Conservation (phyloP, 2,888 invertebrate genomes). For the Spilosoma lubricipeda region DNA sequence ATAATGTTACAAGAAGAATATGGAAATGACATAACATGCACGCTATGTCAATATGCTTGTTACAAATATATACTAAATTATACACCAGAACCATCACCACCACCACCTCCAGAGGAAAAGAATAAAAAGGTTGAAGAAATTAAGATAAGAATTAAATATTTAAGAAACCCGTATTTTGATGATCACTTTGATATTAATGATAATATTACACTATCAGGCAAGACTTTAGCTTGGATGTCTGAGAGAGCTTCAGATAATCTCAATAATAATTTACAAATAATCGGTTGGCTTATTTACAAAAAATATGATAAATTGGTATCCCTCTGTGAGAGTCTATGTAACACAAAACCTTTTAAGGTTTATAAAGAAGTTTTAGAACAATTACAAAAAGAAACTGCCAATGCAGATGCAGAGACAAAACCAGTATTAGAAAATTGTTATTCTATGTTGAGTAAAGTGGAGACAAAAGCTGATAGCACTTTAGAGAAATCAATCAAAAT, state of each 20-base stretch:
- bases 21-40: slow-evolving; percentile 89
- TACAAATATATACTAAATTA: slow-evolving; percentile 87
- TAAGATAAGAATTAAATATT: slow-evolving; percentile 91
- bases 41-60: slow-evolving; percentile 91
- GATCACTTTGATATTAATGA: slow-evolving; percentile 95
- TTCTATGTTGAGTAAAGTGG: slow-evolving; percentile 55
- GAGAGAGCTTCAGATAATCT: slow-evolving; percentile 79
- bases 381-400: slow-evolving; percentile 59
- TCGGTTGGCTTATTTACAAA: slow-evolving; percentile 89
- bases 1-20: slow-evolving; percentile 96
- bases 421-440: slow-evolving; percentile 60
- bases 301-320: slow-evolving; percentile 86
- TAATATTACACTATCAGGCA: slow-evolving; percentile 91
- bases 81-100: slow-evolving; percentile 48
- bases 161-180: slow-evolving; percentile 94
- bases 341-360: slow-evolving; percentile 62
- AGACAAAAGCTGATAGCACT: slow-evolving; percentile 47
- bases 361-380: slow-evolving; percentile 68
- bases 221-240: slow-evolving; percentile 90
- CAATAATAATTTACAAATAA: slow-evolving; percentile 85
- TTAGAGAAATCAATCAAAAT: slow-evolving; percentile 81
- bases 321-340: slow-evolving; percentile 60
- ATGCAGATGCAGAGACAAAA: slow-evolving; percentile 55
- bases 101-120: slow-evolving; percentile 53
- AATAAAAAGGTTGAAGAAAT: slow-evolving; percentile 86